A percentile compares a stretch with the other conserved stretches of the same genome.
These are phyloP conservation scores for Protaetia brevitarsis DNA, from an alignment of 1,140 invertebrate species.

Conservation along the genomic window DNA sequence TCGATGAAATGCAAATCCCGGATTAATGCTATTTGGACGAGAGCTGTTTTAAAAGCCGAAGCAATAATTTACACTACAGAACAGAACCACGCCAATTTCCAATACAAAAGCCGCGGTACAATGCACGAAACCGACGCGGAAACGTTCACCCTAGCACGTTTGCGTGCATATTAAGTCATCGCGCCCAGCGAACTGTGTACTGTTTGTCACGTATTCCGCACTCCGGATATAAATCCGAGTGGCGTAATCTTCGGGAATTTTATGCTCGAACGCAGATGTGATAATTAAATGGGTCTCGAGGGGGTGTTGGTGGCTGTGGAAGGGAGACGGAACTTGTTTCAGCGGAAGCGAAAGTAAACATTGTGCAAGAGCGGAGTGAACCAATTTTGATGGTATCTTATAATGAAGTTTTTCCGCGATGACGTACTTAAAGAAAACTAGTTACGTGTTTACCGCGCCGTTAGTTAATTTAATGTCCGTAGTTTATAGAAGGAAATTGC, in stretches of 20 bases:
- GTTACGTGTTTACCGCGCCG: slow-evolving; percentile 4
- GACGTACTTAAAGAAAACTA: slow-evolving; percentile 16
- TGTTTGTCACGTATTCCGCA: slow-evolving; percentile 10
- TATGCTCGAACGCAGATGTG: slow-evolving; percentile 15
- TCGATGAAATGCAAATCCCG: no score
- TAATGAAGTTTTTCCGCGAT: slow-evolving; percentile 18
- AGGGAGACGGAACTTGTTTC: neutral
- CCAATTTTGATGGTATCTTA: slow-evolving; percentile 16
- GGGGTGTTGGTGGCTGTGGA: neutral
- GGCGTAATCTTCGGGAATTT: slow-evolving; percentile 17
- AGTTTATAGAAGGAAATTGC: slow-evolving; percentile 14
- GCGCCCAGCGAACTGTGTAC: slow-evolving; percentile 3
- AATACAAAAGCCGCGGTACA: neutral
- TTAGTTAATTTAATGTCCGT: neutral
- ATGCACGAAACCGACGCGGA: neutral
- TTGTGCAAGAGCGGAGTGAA: slow-evolving; percentile 12
- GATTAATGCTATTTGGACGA: no score
- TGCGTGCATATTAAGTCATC: slow-evolving; percentile 12
- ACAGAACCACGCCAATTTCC: neutral
- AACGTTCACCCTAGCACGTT: slow-evolving; percentile 9
- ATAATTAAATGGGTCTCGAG: slow-evolving; percentile 12
- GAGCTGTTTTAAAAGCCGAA: no score
- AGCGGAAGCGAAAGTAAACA: slow-evolving; percentile 13
- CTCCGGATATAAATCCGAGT: slow-evolving; percentile 15
- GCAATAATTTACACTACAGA: neutral